phyloP scores from a whole-genome alignment of 1,140 invertebrate genomes.

The Drosophila pseudoananassae region DNA sequence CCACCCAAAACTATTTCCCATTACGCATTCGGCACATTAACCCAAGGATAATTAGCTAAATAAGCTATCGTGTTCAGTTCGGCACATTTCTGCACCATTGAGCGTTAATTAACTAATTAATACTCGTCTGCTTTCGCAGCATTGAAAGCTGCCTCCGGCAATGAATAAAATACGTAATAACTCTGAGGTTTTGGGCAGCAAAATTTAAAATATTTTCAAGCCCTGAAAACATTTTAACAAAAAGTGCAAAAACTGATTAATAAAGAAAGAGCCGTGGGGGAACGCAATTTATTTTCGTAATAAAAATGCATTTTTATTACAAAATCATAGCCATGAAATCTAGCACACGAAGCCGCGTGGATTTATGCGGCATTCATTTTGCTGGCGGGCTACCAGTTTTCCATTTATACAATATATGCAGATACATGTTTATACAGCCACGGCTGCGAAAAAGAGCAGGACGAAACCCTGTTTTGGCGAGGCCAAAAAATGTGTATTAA shows the following conservation, averaged over 20 bases:
- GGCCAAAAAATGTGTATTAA: conserved; percentile 68
- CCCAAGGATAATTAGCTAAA: conserved; percentile 44
- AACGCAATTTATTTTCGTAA: conserved; percentile 74
- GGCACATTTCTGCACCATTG: conserved; percentile 44
- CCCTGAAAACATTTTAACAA: conserved; percentile 12
- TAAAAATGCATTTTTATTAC: conserved; percentile 80
- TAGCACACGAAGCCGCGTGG: conserved; percentile 47
- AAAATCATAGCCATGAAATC: conserved; percentile 72
- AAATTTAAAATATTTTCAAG: conserved; percentile 7
- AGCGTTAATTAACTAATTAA: conserved; percentile 63
- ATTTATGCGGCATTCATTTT: conserved; percentile 76
- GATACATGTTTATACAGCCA: conserved; percentile 23
- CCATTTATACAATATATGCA: conserved; percentile 23
- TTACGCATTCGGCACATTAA: conserved; percentile 51
- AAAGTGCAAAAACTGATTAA: conserved; percentile 17
- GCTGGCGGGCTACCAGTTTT: conserved; percentile 36
- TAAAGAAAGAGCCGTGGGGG: conserved; percentile 27
- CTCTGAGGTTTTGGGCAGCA: background rate
- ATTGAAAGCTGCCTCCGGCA: background rate
- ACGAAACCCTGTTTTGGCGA: conserved; percentile 50
- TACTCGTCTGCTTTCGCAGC: conserved; percentile 15
- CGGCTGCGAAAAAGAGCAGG: conserved; percentile 1
- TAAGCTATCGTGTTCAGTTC: conserved; percentile 26
- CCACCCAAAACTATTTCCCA: conserved; percentile 20
- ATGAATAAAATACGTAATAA: background rate